Evolutionary conservation across 92 coral and sea anemone species (phyloP).

Genomic region (Isaurus tuberculatus): DNA sequence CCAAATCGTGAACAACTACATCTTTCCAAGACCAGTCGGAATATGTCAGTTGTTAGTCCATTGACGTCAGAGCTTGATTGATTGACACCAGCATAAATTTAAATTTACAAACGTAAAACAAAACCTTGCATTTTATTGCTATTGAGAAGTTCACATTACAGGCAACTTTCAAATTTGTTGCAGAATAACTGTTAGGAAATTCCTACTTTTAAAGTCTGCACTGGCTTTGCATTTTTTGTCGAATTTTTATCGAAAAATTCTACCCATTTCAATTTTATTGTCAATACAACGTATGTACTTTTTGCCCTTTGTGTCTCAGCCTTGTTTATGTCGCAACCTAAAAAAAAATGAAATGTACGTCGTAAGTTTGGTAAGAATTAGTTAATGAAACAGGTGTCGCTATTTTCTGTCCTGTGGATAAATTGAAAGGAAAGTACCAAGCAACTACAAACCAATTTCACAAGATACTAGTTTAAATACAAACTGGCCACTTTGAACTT

Average conservation of each 20-base stretch:
- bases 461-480: background rate
- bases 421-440: background rate
- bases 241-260: background rate
- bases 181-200: background rate
- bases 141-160: background rate
- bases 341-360: background rate
- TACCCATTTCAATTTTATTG: too few species aligned
- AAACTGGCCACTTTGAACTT: too few species aligned
- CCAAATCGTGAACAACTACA: conserved; percentile 31
- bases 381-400: background rate
- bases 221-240: background rate
- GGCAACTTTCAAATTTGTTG: background rate
- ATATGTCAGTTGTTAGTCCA: conserved; percentile 38
- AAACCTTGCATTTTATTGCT: background rate
- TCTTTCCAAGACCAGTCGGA: conserved; percentile 27
- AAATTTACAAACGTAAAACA: conserved; percentile 27
- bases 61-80: conserved; percentile 39
- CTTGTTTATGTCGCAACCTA: background rate
- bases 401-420: background rate
- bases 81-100: conserved; percentile 48
- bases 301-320: background rate
- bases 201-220: background rate
- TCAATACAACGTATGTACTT: background rate
- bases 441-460: background rate
- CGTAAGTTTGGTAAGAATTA: background rate